Evolutionary conservation across 1,140 invertebrate genomes (phyloP).

Genomic region (Bombus waltoni): DNA sequence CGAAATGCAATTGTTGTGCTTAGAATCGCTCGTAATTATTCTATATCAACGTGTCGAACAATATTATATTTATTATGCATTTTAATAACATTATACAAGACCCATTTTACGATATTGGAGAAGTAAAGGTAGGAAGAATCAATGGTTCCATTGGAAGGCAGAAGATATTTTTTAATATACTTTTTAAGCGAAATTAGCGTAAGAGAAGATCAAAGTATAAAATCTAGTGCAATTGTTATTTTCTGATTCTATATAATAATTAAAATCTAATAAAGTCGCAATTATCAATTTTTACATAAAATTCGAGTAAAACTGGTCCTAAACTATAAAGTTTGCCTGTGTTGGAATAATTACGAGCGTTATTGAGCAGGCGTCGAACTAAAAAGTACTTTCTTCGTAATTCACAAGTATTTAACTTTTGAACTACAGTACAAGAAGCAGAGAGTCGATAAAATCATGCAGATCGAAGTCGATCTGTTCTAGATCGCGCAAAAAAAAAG

Average conservation of each 20-base stretch:
- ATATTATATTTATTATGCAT: neutral
- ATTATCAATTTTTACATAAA: too few species aligned
- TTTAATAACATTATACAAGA: neutral
- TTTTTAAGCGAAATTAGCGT: too few species aligned
- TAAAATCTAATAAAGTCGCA: too few species aligned
- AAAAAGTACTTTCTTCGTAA: neutral
- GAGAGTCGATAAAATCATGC: neutral
- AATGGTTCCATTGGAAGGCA: neutral
- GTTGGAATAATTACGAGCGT: neutral
- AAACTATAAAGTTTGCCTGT: neutral
- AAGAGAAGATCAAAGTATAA: too few species aligned
- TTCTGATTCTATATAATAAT: too few species aligned
- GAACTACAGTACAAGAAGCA: conserved; percentile 5
- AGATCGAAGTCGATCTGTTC: neutral
- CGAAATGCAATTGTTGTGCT: neutral
- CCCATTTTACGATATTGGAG: neutral
- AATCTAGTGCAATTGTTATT: too few species aligned
- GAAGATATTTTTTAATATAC: neutral
- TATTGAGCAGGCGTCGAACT: neutral
- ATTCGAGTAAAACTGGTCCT: too few species aligned
- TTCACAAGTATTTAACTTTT: neutral
- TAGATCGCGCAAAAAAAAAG: neutral
- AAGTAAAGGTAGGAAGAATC: neutral
- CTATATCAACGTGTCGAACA: neutral
- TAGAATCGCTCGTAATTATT: neutral